Evolutionary conservation across 1,140 invertebrate species (phyloP), one percentile per base, ranked within the genome.

Genomic region (Aphis craccivora): DNA sequence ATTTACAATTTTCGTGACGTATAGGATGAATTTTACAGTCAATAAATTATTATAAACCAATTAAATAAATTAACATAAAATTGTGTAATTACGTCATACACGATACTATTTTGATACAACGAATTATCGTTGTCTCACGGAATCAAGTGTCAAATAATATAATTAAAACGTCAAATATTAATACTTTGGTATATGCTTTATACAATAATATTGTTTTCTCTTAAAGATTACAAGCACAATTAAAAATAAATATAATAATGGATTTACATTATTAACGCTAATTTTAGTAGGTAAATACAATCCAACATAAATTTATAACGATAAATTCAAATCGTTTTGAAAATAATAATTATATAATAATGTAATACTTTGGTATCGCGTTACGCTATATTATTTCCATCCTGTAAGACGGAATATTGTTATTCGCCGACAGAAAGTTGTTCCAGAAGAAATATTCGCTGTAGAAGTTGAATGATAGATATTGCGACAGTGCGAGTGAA

Each of bases 161-260:
- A 22, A 45, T 87, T 48, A 35, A 30, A 48, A 35, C 35, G 30
- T 55, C n/a, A 53, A 43, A 67, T 43, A 90, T 90, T 90, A 91
- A 91, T 83, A 76, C 90, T 91, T 91, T 91, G 90, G 90, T 91
- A 91, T 91, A 83, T 45, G 90, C 90, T 91, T 91, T 91, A 45
- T 43, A 83, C 30, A 83, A 48, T 83, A 48, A 51, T 45, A 83
- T 91, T 22, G 9, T 53, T 89, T 37, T n/a, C 22, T 35, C 25
- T 90, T 90, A 67, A 90, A 23, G 40, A 90, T 90, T 60, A 90
- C 14, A 48, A 40, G 40, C 60, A 90, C 23, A 67, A 67, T 90
- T 90, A 67, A 67, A 60, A 90, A 90, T 90, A 67, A 43, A 90
- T 76, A 84, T 90, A 90, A 90, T 67, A 90, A 67, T 67, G 37